Evolutionary conservation across 1,140 invertebrate genomes (phyloP).

Genomic region (Notospermus geniculatus): DNA sequence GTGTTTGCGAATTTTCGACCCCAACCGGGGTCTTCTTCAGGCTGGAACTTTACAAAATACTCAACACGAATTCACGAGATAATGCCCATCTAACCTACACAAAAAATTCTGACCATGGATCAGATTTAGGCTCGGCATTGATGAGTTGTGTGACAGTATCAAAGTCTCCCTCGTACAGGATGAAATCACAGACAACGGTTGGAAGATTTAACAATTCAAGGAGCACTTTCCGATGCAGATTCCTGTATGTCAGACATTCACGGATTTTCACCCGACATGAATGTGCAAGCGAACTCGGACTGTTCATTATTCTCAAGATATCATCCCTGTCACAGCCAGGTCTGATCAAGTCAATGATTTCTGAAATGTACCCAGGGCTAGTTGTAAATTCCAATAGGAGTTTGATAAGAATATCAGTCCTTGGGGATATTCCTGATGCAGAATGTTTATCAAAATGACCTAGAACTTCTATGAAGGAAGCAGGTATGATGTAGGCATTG

Average conservation of each 20-base stretch:
- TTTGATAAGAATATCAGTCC: too few relatives aligned
- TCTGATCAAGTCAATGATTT: neutral
- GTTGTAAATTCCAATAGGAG: too few relatives aligned
- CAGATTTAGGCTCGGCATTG: neutral
- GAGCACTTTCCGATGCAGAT: neutral
- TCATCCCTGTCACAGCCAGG: neutral
- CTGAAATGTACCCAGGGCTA: neutral
- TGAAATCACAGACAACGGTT: neutral
- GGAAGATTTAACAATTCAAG: neutral
- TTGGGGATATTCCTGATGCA: too few relatives aligned
- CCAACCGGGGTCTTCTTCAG: too few relatives aligned
- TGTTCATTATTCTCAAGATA: neutral
- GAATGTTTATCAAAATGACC: neutral
- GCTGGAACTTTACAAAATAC: too few relatives aligned
- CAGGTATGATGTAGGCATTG: neutral
- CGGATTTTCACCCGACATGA: conserved; percentile 1
- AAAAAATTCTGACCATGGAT: neutral
- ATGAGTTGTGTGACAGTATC: too few relatives aligned
- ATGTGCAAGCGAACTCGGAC: neutral
- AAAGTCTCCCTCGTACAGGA: neutral
- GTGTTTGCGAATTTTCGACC: too few relatives aligned
- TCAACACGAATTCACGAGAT: neutral
- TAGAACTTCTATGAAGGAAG: neutral
- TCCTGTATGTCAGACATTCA: neutral
- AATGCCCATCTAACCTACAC: neutral